Percentiles rank a stretch among this genome's conserved stretches.
phyloP scores from a whole-genome alignment of 2,113 vertebrate species.

The Himantopus leucocephalus region DNA sequence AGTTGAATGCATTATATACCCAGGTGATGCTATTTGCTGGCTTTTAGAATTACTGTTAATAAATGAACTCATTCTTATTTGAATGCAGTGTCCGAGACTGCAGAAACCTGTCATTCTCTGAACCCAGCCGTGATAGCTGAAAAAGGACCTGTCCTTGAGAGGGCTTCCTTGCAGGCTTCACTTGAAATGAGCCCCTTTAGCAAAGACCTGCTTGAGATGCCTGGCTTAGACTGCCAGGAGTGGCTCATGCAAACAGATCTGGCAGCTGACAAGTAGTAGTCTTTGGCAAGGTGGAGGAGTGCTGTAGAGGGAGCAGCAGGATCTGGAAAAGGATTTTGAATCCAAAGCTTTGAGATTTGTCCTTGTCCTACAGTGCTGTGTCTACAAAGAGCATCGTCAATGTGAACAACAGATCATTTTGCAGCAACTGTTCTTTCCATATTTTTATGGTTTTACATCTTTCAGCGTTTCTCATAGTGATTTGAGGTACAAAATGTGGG shows the following conservation, averaged over 20 bases:
- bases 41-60: neutral
- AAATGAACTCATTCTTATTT: neutral
- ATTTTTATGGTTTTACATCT: neutral
- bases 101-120: neutral
- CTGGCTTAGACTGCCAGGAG: neutral
- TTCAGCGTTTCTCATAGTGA: neutral
- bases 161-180: neutral
- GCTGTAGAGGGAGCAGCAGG: neutral
- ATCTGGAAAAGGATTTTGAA: neutral
- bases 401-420: neutral
- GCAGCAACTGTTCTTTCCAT: neutral
- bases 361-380: neutral
- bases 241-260: neutral
- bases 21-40: constrained; percentile 76
- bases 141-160: neutral
- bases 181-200: neutral
- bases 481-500: neutral
- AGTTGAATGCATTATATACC: constrained; percentile 85
- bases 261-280: neutral
- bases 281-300: neutral
- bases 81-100: neutral
- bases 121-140: neutral
- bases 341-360: neutral
- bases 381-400: neutral
- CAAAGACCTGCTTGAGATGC: neutral